Base-by-base conservation (phyloP, 2,888 invertebrate species). In the Julus scandinavius region DNA sequence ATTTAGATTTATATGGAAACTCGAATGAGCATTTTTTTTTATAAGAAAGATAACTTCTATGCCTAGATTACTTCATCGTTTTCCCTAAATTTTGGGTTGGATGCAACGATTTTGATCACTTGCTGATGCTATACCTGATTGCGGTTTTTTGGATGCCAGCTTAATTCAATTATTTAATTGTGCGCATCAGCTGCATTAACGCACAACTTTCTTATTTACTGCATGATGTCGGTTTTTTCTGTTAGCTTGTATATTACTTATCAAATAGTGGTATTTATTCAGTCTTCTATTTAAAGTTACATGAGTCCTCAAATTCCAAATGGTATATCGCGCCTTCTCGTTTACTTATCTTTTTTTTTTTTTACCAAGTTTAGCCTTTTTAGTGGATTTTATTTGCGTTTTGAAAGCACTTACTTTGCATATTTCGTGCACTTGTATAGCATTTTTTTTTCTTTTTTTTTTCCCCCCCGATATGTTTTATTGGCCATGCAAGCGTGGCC, bases 371-470 rank as follows among this genome's bases (percentile, higher is more conserved):
- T 20, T 29, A 29, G 72, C 9, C 80, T 80, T 80, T 72, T 80
- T 80, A 80, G 80, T 29, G 11, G 20, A 80, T 80, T 80, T 80
- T 80, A 80, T 80, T 80, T 80, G 80, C 80, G 38, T 80, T 38
- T 80, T 80, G 80, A 20, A 80, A 80, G 80, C 80, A 13, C 80
- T 80, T 80, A 80, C 80, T 80, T 80, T 80, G 80, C 80, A 80
- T 38, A 80, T 80, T 80, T 38, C 80, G 20, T 20, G 80, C 80
- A 72, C 72, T 29, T 29, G 29, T 29, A 9, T 72, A 72, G 72
- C 29, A 38, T 7, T 38, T 80, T 80, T 80, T 29, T 38, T 1
- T 6, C 2, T 38, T 1, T 13, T 11, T 72, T 20, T 29, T 29
- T 80, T 38, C 29, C 38, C 29, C 29, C 29, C 29, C 29, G 38